A percentile compares a stretch with the other conserved stretches of the same genome.
Conservation (phyloP, 2,113 vertebrate genomes). For the Prochilodus magdalenae region DNA sequence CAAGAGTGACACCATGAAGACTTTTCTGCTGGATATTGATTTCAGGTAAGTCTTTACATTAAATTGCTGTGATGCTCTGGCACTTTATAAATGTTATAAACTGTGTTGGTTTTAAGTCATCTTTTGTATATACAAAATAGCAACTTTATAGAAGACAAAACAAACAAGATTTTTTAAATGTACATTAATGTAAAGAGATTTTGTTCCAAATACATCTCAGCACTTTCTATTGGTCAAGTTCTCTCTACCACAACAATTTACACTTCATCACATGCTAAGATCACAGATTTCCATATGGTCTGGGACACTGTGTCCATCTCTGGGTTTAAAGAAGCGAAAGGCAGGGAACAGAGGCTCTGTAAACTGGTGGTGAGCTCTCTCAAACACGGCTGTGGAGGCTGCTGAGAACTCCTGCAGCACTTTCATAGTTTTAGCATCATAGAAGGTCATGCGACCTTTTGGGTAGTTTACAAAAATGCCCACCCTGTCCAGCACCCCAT, state of each 20-base stretch:
- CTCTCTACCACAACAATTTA: too few species aligned
- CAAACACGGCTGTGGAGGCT: constrained; percentile 64
- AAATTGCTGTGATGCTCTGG: background rate
- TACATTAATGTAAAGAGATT: too few species aligned
- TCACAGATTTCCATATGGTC: constrained; percentile 71
- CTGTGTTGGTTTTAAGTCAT: too few species aligned
- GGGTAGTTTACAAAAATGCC: constrained; percentile 74
- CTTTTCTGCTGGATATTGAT: constrained; percentile 94
- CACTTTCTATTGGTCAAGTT: too few species aligned
- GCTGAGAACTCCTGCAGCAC: constrained; percentile 74
- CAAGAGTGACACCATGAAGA: constrained; percentile 74
- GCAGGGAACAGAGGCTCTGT: constrained; percentile 73
- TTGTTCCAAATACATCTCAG: too few species aligned
- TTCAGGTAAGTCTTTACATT: constrained; percentile 82
- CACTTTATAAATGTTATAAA: too few species aligned
- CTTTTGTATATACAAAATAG: too few species aligned
- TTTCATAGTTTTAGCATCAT: constrained; percentile 69
- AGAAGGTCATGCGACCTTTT: constrained; percentile 73
- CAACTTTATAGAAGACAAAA: too few species aligned
- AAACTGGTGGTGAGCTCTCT: constrained; percentile 76
- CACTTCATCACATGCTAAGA: constrained; percentile 10
- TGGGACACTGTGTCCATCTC: constrained; percentile 54
- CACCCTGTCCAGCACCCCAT: constrained; percentile 48
- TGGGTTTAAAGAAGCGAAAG: constrained; percentile 69
- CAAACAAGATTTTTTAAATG: too few species aligned